phyloP scores from a whole-genome alignment of 2,888 invertebrate genomes.

The Cephus runcator region DNA sequence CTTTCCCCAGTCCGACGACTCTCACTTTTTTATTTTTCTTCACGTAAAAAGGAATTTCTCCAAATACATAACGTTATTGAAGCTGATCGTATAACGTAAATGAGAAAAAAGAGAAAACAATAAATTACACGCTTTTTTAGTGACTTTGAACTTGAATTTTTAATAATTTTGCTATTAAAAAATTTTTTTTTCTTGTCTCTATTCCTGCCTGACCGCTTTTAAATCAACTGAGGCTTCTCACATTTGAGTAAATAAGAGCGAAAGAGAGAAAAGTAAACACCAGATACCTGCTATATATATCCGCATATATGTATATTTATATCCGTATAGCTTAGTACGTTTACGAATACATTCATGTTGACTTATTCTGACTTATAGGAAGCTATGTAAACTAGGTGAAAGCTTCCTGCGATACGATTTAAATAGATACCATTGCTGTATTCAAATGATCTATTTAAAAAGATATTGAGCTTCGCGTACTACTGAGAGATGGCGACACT shows the following conservation, averaged over 20 bases:
- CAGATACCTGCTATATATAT: background rate
- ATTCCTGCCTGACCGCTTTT: background rate
- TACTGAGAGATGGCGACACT: background rate
- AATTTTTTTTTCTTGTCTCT: background rate
- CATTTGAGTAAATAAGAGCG: background rate
- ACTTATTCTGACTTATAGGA: background rate
- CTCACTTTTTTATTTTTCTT: background rate
- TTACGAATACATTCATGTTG: background rate
- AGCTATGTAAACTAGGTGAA: background rate
- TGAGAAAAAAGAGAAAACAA: background rate
- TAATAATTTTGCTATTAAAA: background rate
- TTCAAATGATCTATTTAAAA: background rate
- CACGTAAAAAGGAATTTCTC: background rate
- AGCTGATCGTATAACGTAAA: background rate
- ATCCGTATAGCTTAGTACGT: background rate
- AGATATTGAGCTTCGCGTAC: background rate
- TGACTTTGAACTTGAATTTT: background rate
- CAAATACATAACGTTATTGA: background rate
- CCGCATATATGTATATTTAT: background rate
- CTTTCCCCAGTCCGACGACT: background rate
- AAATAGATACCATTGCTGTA: background rate
- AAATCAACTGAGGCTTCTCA: background rate
- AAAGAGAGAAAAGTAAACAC: background rate
- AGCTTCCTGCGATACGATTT: background rate
- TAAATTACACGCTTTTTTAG: background rate